phyloP scores from a whole-genome alignment of 2,888 invertebrate species.

The Aradus depressus region DNA sequence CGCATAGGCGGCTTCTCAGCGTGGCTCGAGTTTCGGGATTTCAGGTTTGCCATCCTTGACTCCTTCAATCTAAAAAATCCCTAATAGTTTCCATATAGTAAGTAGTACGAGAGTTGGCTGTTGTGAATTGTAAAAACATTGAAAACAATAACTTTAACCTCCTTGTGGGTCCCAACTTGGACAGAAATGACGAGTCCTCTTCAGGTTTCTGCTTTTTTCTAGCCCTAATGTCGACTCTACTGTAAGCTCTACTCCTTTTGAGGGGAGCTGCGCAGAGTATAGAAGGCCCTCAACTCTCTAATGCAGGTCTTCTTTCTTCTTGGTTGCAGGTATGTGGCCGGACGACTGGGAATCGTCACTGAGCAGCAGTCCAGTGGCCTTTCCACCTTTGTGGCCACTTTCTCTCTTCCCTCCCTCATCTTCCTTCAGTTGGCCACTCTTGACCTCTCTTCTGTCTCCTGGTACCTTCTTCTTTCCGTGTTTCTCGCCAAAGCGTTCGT shows the following conservation, averaged over 20 bases:
- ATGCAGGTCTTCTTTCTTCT: constrained; percentile 1
- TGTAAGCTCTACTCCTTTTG: not conserved
- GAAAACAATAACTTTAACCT: too few species aligned
- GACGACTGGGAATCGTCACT: constrained; percentile 68
- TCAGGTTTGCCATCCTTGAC: too few species aligned
- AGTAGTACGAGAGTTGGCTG: too few species aligned
- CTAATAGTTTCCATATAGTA: too few species aligned
- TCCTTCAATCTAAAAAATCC: too few species aligned
- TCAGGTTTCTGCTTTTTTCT: too few species aligned
- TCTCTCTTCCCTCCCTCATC: constrained; percentile 83
- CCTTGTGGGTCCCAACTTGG: too few species aligned
- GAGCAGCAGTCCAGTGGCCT: constrained; percentile 79
- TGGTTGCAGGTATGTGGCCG: constrained; percentile 54
- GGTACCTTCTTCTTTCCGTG: constrained; percentile 80
- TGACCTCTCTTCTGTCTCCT: constrained; percentile 74
- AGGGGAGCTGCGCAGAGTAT: not conserved
- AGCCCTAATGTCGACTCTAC: too few species aligned
- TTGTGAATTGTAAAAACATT: too few species aligned
- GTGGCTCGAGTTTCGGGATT: too few species aligned
- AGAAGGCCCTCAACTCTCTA: not conserved
- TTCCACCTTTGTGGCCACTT: constrained; percentile 84
- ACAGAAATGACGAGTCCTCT: too few species aligned
- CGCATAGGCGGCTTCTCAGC: too few species aligned
- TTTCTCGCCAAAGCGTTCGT: constrained; percentile 74
- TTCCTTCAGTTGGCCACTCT: constrained; percentile 79